A percentile compares a stretch with the other conserved stretches of the same genome.
phyloP scores from a whole-genome alignment of 2,888 invertebrate species.

The Drosophila anomelani region DNA sequence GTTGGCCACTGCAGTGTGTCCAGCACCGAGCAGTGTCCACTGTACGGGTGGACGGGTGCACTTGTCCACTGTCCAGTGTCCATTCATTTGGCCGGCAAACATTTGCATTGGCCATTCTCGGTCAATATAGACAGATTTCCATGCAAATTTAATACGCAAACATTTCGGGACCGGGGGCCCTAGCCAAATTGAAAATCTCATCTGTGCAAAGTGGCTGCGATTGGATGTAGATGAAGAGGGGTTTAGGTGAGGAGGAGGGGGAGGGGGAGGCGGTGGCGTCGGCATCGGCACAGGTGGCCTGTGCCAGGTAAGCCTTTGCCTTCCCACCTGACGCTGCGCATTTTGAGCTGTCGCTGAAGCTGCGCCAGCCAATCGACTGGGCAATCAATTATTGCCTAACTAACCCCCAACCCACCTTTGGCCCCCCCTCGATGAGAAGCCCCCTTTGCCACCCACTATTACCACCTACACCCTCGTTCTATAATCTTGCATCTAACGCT shows the following conservation, averaged over 20 bases:
- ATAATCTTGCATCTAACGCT: constrained; percentile 41
- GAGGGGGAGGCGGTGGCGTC: not conserved
- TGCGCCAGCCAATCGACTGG: constrained; percentile 75
- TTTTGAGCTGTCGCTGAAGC: constrained; percentile 59
- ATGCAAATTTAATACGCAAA: constrained; percentile 85
- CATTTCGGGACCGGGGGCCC: constrained; percentile 71
- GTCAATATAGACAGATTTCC: constrained; percentile 85
- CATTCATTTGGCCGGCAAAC: constrained; percentile 76
- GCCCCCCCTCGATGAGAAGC: constrained; percentile 1
- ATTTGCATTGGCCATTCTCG: constrained; percentile 82
- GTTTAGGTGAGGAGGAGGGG: not conserved
- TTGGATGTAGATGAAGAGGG: not conserved
- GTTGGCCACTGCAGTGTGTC: constrained; percentile 35
- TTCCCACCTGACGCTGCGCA: constrained; percentile 58
- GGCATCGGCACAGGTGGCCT: constrained; percentile 18
- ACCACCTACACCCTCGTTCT: not conserved
- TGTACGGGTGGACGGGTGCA: constrained; percentile 21
- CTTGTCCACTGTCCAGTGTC: constrained; percentile 42
- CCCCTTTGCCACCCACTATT: constrained; percentile 47
- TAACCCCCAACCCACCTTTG: not conserved
- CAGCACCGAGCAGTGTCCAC: constrained; percentile 20
- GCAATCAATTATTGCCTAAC: constrained; percentile 78
- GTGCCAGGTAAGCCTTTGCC: constrained; percentile 33
- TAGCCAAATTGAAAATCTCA: constrained; percentile 84
- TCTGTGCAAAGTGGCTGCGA: constrained; percentile 77